phyloP scores from a whole-genome alignment of 1,140 invertebrate species.

The Acyrthosiphon pisum region DNA sequence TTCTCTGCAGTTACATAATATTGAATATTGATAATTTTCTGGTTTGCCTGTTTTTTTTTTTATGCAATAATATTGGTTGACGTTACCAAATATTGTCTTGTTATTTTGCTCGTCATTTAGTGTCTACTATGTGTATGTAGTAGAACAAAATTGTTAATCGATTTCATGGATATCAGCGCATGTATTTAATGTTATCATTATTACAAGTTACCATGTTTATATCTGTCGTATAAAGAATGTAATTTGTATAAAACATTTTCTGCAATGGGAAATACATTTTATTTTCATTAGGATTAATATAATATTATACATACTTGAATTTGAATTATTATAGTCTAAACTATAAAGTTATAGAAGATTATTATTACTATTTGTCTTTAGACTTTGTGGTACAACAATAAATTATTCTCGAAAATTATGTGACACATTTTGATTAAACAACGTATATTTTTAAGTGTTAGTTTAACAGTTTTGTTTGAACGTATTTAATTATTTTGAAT shows the following conservation, averaged over 20 bases:
- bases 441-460: background rate
- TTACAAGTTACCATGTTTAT: background rate
- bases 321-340: background rate
- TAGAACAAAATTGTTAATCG: background rate
- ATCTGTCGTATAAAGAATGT: background rate
- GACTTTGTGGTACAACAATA: background rate
- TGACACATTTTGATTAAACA: background rate
- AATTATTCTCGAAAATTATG: background rate
- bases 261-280: background rate
- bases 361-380: background rate
- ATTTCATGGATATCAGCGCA: background rate
- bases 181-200: background rate
- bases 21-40: too few species aligned
- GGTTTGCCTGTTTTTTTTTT: too few species aligned
- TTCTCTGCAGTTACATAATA: too few species aligned
- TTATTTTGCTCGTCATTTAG: background rate
- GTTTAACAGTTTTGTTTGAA: background rate
- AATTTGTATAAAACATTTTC: background rate
- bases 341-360: background rate
- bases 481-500: too few species aligned
- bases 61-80: too few species aligned
- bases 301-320: background rate
- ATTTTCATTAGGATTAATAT: background rate
- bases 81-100: too few species aligned
- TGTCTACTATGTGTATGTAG: background rate